phyloP scores from a whole-genome alignment of 2,797 vertebrate species.

The Enteromius thamalakanensis region DNA sequence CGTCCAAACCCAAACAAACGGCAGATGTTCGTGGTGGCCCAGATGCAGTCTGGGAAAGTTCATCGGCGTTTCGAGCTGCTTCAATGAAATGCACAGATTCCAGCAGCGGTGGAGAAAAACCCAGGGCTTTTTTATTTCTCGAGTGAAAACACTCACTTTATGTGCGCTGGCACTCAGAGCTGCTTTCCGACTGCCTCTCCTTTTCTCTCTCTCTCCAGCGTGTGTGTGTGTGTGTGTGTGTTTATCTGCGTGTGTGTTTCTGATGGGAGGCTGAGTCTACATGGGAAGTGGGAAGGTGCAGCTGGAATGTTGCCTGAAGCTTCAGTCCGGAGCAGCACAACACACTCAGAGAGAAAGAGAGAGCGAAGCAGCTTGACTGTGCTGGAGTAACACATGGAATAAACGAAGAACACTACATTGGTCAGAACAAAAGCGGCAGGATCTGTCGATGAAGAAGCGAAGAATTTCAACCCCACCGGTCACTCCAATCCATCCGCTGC shows the following conservation, averaged over 20 bases:
- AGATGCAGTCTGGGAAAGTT: constrained; percentile 72
- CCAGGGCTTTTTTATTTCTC: constrained; percentile 21
- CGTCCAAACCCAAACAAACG: constrained; percentile 65
- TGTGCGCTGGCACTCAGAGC: constrained; percentile 35
- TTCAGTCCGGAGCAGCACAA: constrained; percentile 44
- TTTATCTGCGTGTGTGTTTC: constrained; percentile 49
- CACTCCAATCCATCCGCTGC: constrained; percentile 55
- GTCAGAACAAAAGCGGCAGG: neutral
- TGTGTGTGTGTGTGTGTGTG: neutral
- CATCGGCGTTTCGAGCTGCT: constrained; percentile 48
- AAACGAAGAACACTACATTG: neutral
- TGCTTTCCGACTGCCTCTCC: constrained; percentile 51
- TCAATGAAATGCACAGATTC: constrained; percentile 21
- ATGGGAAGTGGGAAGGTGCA: constrained; percentile 69
- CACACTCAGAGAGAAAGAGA: constrained; percentile 36
- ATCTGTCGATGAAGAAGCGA: neutral
- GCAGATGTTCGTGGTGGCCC: constrained; percentile 70
- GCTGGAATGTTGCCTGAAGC: constrained; percentile 69
- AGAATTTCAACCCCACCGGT: neutral
- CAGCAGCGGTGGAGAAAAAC: constrained; percentile 19
- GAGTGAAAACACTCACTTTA: constrained; percentile 46
- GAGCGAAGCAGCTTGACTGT: constrained; percentile 25
- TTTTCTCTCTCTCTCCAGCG: constrained; percentile 45
- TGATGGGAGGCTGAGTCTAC: constrained; percentile 58
- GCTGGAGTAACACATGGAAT: neutral